Conservation (phyloP, 2,113 vertebrate genomes). For the Mus spicilegus region DNA sequence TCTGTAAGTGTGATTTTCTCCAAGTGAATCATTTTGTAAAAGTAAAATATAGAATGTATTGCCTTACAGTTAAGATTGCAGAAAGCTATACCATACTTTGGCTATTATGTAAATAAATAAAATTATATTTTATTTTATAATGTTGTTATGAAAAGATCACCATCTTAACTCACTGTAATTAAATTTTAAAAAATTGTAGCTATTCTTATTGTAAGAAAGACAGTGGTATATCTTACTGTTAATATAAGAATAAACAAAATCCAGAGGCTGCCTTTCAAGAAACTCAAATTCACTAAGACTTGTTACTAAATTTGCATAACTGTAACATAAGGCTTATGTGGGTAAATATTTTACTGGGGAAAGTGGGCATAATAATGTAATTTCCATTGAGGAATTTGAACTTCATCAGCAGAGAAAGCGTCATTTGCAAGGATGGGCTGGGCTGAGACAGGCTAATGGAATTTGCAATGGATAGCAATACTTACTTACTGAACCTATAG, state of each 20-base stretch:
- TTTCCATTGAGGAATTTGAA: background rate
- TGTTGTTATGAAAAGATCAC: background rate
- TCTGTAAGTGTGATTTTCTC: background rate
- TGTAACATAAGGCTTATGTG: background rate
- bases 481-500: background rate
- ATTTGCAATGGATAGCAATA: background rate
- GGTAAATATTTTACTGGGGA: background rate
- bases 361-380: background rate
- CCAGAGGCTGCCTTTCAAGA: background rate
- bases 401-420: background rate
- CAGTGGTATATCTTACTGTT: background rate
- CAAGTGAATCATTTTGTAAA: background rate
- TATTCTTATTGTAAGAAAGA: background rate
- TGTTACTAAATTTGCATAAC: background rate
- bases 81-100: background rate
- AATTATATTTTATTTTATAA: background rate
- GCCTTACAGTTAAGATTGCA: background rate
- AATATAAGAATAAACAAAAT: slow-evolving; percentile 21
- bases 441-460: background rate
- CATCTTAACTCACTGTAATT: slow-evolving; percentile 1
- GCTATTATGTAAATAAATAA: background rate
- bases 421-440: background rate
- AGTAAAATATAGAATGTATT: background rate
- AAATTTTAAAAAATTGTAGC: background rate
- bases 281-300: background rate